phyloP scores from a whole-genome alignment of 2,888 invertebrate genomes.

The Chloroclysta siterata region DNA sequence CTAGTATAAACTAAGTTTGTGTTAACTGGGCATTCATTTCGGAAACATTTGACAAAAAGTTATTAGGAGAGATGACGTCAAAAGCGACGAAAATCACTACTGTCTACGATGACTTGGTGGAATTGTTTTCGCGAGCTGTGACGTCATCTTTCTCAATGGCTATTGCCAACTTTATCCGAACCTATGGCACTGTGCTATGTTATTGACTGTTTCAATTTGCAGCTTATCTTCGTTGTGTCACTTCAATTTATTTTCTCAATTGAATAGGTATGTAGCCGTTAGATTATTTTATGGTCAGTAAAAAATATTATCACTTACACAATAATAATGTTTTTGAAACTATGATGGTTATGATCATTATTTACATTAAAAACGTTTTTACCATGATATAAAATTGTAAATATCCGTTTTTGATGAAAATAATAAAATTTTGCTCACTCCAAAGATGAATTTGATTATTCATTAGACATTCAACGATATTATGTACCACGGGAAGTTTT shows the following conservation, averaged over 20 bases:
- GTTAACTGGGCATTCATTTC: neutral
- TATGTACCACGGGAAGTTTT: conserved; percentile 50
- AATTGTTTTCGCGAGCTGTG: neutral
- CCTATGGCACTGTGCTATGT: conserved; percentile 28
- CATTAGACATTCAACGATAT: conserved; percentile 48
- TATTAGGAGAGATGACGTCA: neutral
- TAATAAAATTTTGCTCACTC: conserved; percentile 54
- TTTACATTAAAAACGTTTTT: too few relatives aligned
- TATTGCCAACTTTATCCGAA: neutral
- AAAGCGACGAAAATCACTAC: neutral
- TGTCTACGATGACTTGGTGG: neutral
- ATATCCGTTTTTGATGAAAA: too few relatives aligned
- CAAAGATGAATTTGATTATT: conserved; percentile 60
- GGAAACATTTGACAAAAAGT: neutral
- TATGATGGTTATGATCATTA: too few relatives aligned
- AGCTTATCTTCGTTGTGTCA: conserved; percentile 25
- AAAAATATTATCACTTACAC: neutral
- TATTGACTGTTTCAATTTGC: conserved; percentile 43
- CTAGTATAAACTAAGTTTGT: neutral
- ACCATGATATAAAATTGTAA: too few relatives aligned
- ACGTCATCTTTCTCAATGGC: neutral
- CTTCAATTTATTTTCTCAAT: conserved; percentile 51
- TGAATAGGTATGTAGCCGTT: conserved; percentile 58
- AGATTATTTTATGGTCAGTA: conserved; percentile 28
- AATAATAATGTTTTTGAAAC: too few relatives aligned